Base-by-base conservation (phyloP, 2,113 vertebrate species). In the Psittacus erithacus region DNA sequence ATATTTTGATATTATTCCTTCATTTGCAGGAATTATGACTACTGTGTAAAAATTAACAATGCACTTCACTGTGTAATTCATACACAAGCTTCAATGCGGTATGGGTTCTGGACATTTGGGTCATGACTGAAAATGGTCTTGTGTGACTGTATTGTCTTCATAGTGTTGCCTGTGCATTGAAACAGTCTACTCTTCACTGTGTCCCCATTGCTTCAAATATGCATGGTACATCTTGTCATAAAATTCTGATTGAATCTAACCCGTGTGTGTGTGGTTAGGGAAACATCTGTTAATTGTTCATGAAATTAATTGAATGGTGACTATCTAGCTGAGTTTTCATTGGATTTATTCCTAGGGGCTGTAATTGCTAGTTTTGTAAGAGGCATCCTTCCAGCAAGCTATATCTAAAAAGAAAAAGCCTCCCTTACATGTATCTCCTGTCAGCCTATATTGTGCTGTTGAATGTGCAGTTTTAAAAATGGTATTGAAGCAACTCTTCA, bases 251-350 rank as follows among this genome's bases (percentile, higher is more conserved):
- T 88, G 86, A 95, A 96, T 94, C 89, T 73, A 90, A 95, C 60
- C 88, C 63, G 4, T 74, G 47, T 93, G 91, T 69, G 20, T 95
- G 93, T 71, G 41, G 75, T 95, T 92, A 94, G 80, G 55, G 87
- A 96, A 94, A 82, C 96, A 95, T 94, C 95, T 91, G 85, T 92
- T 96, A 96, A 96, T 96, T 97, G 63, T 59, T 87, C 73, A 53
- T 57, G 25, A 95, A 88, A 95, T 92, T 91, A 47, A 88, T 79
- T 92, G 82, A 87, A 80, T 73, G 64, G 77, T 94, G 90, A 64
- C 88, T 90, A 73, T 67, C 60, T 89, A 81, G 74, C 60, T 88
- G 71, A 43, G 23, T 82, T 96, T 94, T 92, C 87, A 88, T 15
- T 43, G 87, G 84, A 79, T 93, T 93, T 88, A 80, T 86, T 93